These are phyloP conservation scores for Phengaris arion DNA, from an alignment of 2,888 invertebrate species.

Conservation along the genomic window DNA sequence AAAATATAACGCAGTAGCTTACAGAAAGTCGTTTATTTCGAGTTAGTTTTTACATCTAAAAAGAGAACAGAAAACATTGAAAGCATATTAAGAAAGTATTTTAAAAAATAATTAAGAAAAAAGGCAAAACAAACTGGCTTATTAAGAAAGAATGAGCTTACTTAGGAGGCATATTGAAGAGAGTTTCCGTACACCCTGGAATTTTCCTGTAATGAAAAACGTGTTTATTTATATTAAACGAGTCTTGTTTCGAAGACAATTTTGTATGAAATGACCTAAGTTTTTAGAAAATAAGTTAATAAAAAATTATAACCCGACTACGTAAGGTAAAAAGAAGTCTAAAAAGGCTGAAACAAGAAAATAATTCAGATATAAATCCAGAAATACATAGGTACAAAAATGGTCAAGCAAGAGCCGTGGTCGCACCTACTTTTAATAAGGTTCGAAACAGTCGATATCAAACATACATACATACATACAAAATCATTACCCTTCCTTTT, in stretches of 20 bases:
- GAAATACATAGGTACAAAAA: no score
- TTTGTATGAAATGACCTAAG: not conserved
- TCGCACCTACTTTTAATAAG: no score
- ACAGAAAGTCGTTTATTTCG: not conserved
- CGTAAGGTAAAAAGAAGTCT: not conserved
- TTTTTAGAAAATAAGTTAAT: not conserved
- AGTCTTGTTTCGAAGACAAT: not conserved
- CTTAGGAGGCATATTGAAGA: slow-evolving; percentile 75
- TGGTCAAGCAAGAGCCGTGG: no score
- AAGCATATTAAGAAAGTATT: slow-evolving; percentile 3
- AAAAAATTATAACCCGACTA: not conserved
- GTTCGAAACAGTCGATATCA: no score
- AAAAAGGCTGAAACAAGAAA: no score
- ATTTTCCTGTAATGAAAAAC: slow-evolving; percentile 73
- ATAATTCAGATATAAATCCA: no score
- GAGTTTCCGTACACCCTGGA: slow-evolving; percentile 61
- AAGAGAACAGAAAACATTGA: not conserved
- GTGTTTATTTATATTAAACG: slow-evolving; percentile 34
- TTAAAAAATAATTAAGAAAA: slow-evolving; percentile 7
- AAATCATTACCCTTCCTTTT: no score
- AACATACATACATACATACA: no score
- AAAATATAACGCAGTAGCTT: not conserved
- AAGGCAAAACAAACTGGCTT: slow-evolving; percentile 1
- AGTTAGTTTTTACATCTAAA: not conserved
- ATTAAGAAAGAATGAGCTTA: slow-evolving; percentile 51